Evolutionary conservation across 2,888 invertebrate species (phyloP).

Genomic region (Ectropis crepuscularia): DNA sequence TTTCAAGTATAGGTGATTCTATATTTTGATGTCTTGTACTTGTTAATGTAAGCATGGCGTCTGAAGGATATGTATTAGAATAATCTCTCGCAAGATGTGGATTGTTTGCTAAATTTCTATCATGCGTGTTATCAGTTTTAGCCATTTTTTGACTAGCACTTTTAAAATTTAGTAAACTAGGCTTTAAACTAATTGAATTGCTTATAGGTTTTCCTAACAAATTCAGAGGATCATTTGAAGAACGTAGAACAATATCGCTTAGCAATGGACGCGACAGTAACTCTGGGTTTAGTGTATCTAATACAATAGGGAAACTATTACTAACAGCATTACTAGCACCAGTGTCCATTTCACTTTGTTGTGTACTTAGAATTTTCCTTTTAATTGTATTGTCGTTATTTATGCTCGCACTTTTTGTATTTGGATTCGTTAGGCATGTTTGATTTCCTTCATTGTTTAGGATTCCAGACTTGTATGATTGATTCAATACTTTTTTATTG

Average conservation of each 20-base stretch:
- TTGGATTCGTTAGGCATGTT: conserved; percentile 19
- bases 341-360: conserved; percentile 50
- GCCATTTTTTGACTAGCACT: conserved; percentile 49
- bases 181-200: conserved; percentile 39
- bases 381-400: conserved; percentile 6
- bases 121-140: conserved; percentile 48
- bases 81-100: conserved; percentile 35
- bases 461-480: not conserved
- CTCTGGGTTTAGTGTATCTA: conserved; percentile 30
- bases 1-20: conserved; percentile 42
- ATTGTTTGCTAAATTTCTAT: conserved; percentile 37
- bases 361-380: conserved; percentile 15
- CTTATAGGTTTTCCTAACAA: conserved; percentile 35
- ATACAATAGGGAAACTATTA: conserved; percentile 39
- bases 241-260: conserved; percentile 17
- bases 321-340: conserved; percentile 58
- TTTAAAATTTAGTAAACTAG: conserved; percentile 51
- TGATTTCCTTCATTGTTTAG: conserved; percentile 5
- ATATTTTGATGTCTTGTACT: conserved; percentile 45
- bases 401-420: conserved; percentile 8
- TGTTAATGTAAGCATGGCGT: conserved; percentile 49
- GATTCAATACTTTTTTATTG: conserved; percentile 4
- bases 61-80: conserved; percentile 38
- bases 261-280: conserved; percentile 24
- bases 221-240: conserved; percentile 28